Percentiles rank a stretch among this genome's conserved stretches.
phyloP scores from a whole-genome alignment of 1,140 invertebrate genomes.

The Procambarus virginalis region DNA sequence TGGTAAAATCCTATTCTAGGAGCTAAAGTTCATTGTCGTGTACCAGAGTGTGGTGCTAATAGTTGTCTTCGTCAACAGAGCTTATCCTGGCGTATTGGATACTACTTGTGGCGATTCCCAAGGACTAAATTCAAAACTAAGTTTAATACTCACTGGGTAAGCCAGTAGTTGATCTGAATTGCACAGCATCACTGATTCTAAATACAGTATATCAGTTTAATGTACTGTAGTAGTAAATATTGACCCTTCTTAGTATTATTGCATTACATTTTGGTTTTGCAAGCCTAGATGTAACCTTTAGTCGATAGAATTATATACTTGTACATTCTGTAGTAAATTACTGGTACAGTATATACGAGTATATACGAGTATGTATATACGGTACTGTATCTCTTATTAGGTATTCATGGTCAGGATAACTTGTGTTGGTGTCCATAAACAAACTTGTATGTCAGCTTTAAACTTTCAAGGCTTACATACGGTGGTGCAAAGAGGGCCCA shows the following conservation, averaged over 20 bases:
- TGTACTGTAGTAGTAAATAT: background rate
- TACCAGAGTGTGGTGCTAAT: constrained; percentile 12
- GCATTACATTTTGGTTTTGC: background rate
- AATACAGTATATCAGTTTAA: background rate
- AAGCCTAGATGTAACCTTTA: too few relatives aligned
- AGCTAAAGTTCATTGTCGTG: background rate
- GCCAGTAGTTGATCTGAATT: constrained; percentile 21
- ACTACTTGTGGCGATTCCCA: constrained; percentile 52
- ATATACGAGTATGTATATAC: too few relatives aligned
- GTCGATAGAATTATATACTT: too few relatives aligned
- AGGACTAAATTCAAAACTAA: constrained; percentile 58
- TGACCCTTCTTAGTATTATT: background rate
- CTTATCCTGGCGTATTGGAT: constrained; percentile 41
- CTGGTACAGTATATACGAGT: too few relatives aligned
- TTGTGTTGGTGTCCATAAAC: too few relatives aligned
- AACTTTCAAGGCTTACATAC: too few relatives aligned
- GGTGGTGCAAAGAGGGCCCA: too few relatives aligned
- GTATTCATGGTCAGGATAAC: too few relatives aligned
- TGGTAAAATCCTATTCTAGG: too few relatives aligned
- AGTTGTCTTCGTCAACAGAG: constrained; percentile 45
- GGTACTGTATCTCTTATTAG: too few relatives aligned
- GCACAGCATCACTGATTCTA: background rate
- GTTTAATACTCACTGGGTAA: constrained; percentile 53
- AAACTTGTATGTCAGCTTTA: too few relatives aligned
- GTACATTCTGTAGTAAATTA: too few relatives aligned